Conservation (phyloP, 2,888 invertebrate genomes). For the Drosophila incognita region DNA sequence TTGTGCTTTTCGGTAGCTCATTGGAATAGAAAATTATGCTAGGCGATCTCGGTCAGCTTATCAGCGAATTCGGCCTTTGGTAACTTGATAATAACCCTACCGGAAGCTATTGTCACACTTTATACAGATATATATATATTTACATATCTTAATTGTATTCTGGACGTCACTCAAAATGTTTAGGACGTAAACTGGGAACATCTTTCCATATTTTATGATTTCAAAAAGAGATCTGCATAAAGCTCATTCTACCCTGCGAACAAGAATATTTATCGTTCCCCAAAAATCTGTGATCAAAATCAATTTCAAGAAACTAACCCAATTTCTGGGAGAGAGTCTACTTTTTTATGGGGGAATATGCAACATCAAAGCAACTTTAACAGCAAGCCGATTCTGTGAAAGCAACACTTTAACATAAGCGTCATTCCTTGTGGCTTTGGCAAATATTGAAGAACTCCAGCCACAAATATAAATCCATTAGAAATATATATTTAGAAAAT, state of each 20-base stretch:
- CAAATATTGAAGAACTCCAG: slow-evolving; percentile 65
- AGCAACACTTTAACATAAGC: slow-evolving; percentile 14
- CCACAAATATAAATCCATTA: slow-evolving; percentile 62
- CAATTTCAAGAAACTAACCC: slow-evolving; percentile 11
- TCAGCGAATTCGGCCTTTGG: slow-evolving; percentile 25
- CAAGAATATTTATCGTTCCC: background rate
- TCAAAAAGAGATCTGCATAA: background rate
- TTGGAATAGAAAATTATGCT: slow-evolving; percentile 15
- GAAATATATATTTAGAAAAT: slow-evolving; percentile 62
- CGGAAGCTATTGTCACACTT: slow-evolving; percentile 39
- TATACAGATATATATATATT: background rate
- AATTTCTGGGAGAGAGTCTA: slow-evolving; percentile 1
- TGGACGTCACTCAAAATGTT: background rate
- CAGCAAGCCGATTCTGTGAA: slow-evolving; percentile 20
- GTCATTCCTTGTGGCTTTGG: slow-evolving; percentile 24
- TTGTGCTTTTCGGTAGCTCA: slow-evolving; percentile 23
- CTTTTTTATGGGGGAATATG: background rate
- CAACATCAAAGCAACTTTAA: slow-evolving; percentile 43
- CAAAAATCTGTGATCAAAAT: background rate
- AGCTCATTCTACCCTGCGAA: background rate
- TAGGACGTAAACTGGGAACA: background rate
- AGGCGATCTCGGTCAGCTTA: slow-evolving; percentile 37
- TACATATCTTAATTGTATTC: background rate
- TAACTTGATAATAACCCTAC: slow-evolving; percentile 24
- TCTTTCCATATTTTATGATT: background rate